Base-by-base conservation (phyloP, 2,113 vertebrate species). In the Maccullochella peelii region DNA sequence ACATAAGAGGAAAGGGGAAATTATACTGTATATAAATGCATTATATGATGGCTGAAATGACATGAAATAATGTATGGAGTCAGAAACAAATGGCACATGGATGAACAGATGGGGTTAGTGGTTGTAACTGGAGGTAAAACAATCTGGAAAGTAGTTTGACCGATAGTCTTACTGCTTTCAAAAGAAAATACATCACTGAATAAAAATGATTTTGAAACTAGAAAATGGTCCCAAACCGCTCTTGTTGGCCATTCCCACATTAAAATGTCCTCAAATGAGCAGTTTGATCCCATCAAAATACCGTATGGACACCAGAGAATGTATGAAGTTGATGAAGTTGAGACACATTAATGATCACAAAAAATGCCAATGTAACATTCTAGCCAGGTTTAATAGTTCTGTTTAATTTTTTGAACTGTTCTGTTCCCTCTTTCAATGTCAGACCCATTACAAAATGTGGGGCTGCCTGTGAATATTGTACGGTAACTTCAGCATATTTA, bases 281-380 rank as follows among this genome's bases (percentile, higher is more conserved):
- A 58, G 62, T 85, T 82, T n/a, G 14, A 85, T 78, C 73, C 77
- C 86, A 85, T 88, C 77, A 83, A 86, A 91, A 88, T 38, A 71
- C 82, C 78, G 79, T 70, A 73, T 83, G 76, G 84, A 86, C 69
- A 80, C 57, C 40, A 66, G 80, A 77, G 49, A 91, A 81, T 77
- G 74, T 70, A 83, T 80, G 38, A 69, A 67, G 58, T 83, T 65
- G 75, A 82, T 82, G 73, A 84, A 86, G 69, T 72, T 44, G 23
- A 75, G 54, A 78, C 25, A 52, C 30, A 75, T 90, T 78, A 83
- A 88, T 81, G 73, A 77, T 77, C 59, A 40, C 40, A 73, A 70
- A 73, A 72, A 83, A 63, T 72, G 81, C 62, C 59, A 77, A 59
- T 55, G 16, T 52, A 80, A 85, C 61, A 27, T 30, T 81, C 20